phyloP scores from a whole-genome alignment of 2,797 vertebrate species.

The Peromyscus attwateri region DNA sequence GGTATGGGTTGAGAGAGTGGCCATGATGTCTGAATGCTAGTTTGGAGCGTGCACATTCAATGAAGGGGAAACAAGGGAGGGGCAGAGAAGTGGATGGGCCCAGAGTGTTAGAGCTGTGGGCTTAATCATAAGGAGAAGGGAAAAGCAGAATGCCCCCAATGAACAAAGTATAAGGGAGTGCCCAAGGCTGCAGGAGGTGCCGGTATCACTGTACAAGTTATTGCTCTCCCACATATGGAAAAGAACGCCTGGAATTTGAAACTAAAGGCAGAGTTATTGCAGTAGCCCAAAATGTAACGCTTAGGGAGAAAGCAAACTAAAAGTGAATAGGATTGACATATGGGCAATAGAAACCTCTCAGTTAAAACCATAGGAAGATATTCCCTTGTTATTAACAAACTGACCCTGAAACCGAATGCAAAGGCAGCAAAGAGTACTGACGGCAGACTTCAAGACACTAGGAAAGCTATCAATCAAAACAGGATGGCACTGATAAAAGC shows the following conservation, averaged over 20 bases:
- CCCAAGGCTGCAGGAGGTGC: neutral
- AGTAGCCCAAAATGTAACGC: neutral
- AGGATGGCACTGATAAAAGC: neutral
- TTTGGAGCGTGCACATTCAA: neutral
- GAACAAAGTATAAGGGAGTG: neutral
- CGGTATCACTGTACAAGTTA: neutral
- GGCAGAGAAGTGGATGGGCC: too few species aligned
- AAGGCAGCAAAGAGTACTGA: neutral
- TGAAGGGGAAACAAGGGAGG: neutral
- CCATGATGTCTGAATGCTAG: neutral
- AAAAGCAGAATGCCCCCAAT: neutral
- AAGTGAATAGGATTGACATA: neutral
- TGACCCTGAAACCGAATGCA: neutral
- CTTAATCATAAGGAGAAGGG: neutral
- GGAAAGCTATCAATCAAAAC: neutral
- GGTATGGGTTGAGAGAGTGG: neutral
- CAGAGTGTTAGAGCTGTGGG: neutral
- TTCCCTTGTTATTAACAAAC: slow-evolving; percentile 24
- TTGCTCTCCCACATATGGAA: neutral
- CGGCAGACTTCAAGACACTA: neutral
- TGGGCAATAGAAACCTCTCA: neutral
- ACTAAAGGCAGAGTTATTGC: neutral
- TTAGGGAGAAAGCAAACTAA: slow-evolving; percentile 33
- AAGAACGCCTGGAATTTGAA: slow-evolving; percentile 47
- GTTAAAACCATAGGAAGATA: slow-evolving; percentile 17